These are phyloP conservation scores for Myripristis jacobus DNA, from an alignment of 2,797 vertebrate genomes.

Conservation along the genomic window DNA sequence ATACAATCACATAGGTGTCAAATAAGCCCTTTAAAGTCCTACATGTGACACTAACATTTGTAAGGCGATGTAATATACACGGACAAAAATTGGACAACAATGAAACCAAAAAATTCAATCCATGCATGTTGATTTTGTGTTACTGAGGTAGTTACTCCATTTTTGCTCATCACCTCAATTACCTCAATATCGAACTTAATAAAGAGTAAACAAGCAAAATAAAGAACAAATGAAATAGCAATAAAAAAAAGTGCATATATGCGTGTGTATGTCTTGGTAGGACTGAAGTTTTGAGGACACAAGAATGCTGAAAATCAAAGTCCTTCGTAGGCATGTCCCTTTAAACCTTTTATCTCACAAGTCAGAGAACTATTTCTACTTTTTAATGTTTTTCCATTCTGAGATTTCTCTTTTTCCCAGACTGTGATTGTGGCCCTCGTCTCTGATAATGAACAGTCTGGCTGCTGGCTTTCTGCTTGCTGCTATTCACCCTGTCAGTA, in stretches of 20 bases:
- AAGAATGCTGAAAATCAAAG: constrained; percentile 15
- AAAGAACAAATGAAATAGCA: not conserved
- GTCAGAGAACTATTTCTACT: constrained; percentile 33
- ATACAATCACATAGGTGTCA: too few relatives aligned
- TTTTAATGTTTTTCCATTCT: constrained; percentile 18
- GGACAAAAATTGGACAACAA: too few relatives aligned
- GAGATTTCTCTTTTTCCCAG: constrained; percentile 36
- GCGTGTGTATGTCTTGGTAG: not conserved
- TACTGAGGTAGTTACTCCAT: not conserved
- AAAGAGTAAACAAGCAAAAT: constrained; percentile 7
- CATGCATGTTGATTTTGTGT: too few relatives aligned
- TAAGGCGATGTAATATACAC: too few relatives aligned
- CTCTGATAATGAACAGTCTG: constrained; percentile 69
- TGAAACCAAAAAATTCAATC: too few relatives aligned
- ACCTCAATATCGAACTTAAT: not conserved
- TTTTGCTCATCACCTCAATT: not conserved
- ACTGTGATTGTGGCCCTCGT: constrained; percentile 61
- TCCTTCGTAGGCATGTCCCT: constrained; percentile 44
- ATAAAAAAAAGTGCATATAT: not conserved
- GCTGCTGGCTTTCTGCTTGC: constrained; percentile 49
- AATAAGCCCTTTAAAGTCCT: too few relatives aligned
- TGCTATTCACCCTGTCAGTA: constrained; percentile 47
- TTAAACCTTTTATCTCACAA: constrained; percentile 42
- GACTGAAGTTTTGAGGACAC: not conserved
- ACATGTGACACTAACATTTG: too few relatives aligned